Evolutionary conservation across 2,888 invertebrate genomes (phyloP).

Genomic region (Sarcophaga rosellei): DNA sequence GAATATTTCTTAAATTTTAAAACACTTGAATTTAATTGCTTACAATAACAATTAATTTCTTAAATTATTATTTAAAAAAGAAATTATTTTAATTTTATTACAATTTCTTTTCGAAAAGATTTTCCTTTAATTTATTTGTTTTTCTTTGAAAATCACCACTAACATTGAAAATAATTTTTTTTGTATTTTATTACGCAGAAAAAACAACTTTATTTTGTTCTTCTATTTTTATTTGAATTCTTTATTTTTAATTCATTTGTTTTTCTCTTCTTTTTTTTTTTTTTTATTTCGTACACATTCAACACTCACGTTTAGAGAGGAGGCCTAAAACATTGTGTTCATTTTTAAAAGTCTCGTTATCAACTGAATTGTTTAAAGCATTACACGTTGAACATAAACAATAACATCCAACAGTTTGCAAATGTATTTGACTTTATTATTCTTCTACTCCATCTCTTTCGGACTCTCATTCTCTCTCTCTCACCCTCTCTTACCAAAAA

Average conservation of each 20-base stretch:
- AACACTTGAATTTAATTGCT: background rate
- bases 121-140: background rate
- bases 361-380: slow-evolving; percentile 50
- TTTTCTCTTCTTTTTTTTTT: background rate
- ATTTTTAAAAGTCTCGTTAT: slow-evolving; percentile 49
- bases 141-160: background rate
- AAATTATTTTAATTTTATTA: too few relatives aligned
- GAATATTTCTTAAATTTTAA: background rate
- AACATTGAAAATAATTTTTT: background rate
- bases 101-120: background rate
- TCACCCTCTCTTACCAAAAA: background rate
- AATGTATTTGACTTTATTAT: background rate
- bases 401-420: background rate
- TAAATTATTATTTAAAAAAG: background rate
- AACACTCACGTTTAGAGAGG: background rate
- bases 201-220: slow-evolving; percentile 14
- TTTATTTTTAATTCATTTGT: slow-evolving; percentile 7
- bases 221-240: slow-evolving; percentile 18
- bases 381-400: slow-evolving; percentile 44
- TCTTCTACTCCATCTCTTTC: background rate
- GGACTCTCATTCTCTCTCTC: background rate
- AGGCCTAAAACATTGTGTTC: slow-evolving; percentile 24
- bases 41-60: background rate
- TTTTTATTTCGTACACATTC: slow-evolving; percentile 16
- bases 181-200: slow-evolving; percentile 44